Base-by-base conservation (phyloP, 2,888 invertebrate species). In the Steinernema scapterisci region DNA sequence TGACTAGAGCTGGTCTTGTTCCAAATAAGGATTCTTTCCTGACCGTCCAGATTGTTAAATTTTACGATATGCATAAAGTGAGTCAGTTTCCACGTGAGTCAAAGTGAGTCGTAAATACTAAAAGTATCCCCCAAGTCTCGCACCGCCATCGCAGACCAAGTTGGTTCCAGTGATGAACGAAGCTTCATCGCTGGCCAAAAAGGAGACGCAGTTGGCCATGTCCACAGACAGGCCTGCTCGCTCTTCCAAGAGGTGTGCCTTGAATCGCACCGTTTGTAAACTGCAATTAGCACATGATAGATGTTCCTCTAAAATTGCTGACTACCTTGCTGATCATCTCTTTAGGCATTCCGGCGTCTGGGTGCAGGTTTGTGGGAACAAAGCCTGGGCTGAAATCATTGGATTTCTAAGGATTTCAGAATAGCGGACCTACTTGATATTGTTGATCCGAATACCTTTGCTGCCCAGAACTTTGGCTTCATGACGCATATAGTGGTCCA, bases 401-500 rank as follows among this genome's bases (percentile, higher is more conserved):
- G 11, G 19, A 0, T 16, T n/a, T 16, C 7, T 5, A 48, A n/a
- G 19, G 19, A 44, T 44, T n/a, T 21, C n/a, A 19, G 31, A 3
- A 5, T 70, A 27, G 16, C 16, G 19, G 25, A 27, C 63, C 31
- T 63, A 63, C 63, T 63, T 63, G 63, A 63, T 16, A n/a, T 63
- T 63, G 63, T 63, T 63, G 1, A 63, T 63, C 3, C 63, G 63
- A 3, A 63, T 25, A 1, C 63, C 63, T 16, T 63, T 27, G 11
- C n/a, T 21, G 11, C 27, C 63, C 16, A 63, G 16, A 2, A 31
- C 1, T 11, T 23, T 27, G 16, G 63, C 63, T 16, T 16, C 1
- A 16, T 27, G 31, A 9, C 63, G 27, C 63, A 63, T 63, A 31
- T 63, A 63, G 31, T 63, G 63, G 31, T 63, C 63, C 16, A 63